Conservation (phyloP, 2,888 invertebrate genomes). For the Mesorhabditis sp. region DNA sequence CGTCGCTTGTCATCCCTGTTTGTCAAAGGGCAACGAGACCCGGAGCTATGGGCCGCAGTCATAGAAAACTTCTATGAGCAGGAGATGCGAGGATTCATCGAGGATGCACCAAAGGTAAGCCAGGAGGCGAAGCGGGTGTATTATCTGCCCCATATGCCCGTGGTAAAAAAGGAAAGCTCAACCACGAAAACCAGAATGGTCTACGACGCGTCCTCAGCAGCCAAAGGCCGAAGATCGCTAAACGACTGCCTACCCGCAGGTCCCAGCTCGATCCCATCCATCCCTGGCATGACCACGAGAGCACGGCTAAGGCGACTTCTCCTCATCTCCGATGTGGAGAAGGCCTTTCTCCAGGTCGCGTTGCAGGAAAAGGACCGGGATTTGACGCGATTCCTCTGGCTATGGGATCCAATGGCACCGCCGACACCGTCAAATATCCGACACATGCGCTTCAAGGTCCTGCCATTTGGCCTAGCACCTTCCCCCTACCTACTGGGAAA, state of each 20-base stretch:
- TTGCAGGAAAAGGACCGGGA: conserved; percentile 24
- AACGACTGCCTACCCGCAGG: conserved; percentile 26
- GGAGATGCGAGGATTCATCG: conserved; percentile 20
- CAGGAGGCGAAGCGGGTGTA: not conserved
- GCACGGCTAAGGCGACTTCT: conserved; percentile 14
- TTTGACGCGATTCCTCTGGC: conserved; percentile 20
- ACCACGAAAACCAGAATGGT: conserved; percentile 29
- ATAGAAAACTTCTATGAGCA: no score
- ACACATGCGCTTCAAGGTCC: conserved; percentile 21
- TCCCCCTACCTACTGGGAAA: conserved; percentile 21
- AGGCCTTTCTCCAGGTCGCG: conserved; percentile 27
- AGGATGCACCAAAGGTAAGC: conserved; percentile 15
- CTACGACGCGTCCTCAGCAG: conserved; percentile 22
- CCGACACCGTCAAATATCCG: conserved; percentile 15
- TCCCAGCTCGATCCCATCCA: conserved; percentile 19
- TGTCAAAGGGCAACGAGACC: no score
- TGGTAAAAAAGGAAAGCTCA: conserved; percentile 18
- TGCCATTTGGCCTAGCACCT: conserved; percentile 26
- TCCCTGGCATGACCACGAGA: conserved; percentile 21
- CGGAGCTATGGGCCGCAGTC: no score
- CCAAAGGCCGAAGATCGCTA: conserved; percentile 12
- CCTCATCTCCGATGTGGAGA: conserved; percentile 26
- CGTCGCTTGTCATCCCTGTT: no score
- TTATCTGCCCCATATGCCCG: conserved; percentile 28
- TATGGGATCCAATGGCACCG: conserved; percentile 16